phyloP scores from a whole-genome alignment of 2,888 invertebrate genomes.

The Melitaea athalia region DNA sequence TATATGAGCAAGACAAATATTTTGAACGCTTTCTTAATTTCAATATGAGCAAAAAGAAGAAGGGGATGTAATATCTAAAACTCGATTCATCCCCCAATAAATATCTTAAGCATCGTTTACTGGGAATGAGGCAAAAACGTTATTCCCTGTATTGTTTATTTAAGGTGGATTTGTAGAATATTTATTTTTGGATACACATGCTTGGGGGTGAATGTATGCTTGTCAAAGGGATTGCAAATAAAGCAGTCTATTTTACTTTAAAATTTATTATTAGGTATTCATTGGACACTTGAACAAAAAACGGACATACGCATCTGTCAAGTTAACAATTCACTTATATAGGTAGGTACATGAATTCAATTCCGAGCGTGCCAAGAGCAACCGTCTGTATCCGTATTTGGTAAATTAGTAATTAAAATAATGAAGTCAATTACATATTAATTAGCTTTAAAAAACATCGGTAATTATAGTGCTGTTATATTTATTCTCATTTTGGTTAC shows the following conservation, averaged over 20 bases:
- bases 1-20: conserved; percentile 23
- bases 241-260: conserved; percentile 21
- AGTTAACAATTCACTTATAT: not conserved
- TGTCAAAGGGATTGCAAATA: conserved; percentile 38
- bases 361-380: not conserved
- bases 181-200: conserved; percentile 72
- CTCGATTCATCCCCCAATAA: conserved; percentile 77
- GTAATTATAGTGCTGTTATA: not conserved
- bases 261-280: conserved; percentile 8
- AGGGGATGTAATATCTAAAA: conserved; percentile 65
- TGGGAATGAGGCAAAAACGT: conserved; percentile 77
- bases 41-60: conserved; percentile 49
- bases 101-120: conserved; percentile 81
- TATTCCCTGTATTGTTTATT: conserved; percentile 77
- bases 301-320: conserved; percentile 12
- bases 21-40: conserved; percentile 27
- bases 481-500: not conserved
- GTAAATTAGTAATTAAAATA: conserved; percentile 6
- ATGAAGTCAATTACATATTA: not conserved
- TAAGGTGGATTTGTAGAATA: conserved; percentile 80
- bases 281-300: conserved; percentile 6
- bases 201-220: conserved; percentile 42
- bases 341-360: not conserved
- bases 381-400: not conserved
- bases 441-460: conserved; percentile 4